Base-by-base conservation (phyloP, 2,797 vertebrate species). In the Rhinella marina region DNA sequence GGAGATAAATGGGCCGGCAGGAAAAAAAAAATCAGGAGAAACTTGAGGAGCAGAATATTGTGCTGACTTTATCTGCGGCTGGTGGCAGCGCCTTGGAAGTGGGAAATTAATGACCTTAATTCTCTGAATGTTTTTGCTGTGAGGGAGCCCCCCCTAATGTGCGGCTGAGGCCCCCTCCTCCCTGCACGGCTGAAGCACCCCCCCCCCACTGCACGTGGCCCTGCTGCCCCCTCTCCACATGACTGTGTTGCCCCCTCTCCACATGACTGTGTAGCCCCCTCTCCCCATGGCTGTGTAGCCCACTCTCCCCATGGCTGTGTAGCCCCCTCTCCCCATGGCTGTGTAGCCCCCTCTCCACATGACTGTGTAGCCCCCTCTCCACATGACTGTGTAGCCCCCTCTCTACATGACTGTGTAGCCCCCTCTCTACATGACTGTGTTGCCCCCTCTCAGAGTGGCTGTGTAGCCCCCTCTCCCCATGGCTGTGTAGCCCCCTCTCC, bases 31-130 rank as follows among this genome's bases (percentile, higher is more conserved):
- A 56, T 86, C 11, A 97, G 96, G 97, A 94, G 97, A 98, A 99
- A 99, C 97, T 99, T 99, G 95, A 96, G 96, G 95, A 96, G 96
- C 93, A 93, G 97, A 99, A 99, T 99, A 99, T 99, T 99, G 99
- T 99, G 97, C 98, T 98, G 98, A 99, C 98, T 99, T 99, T 99
- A 99, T 99, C 98, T 99, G 97, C 95, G 96, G 98, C 97, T 99
- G 98, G 98, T 98, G 98, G 98, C 97, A 98, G 98, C 97, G 7
- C 97, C 97, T 98, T 98, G 97, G 98, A 99, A 98, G 97, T 97
- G 97, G 97, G 98, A 99, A 99, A 99, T 99, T 98, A 99, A 99
- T 99, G 98, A 99, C 98, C 98, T 99, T 99, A 99, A 99, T 99
- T 99, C 98, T 97, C 97, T 98, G 98, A 99, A 97, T 97, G 97